Conservation (phyloP, 2,113 vertebrate genomes). For the Otolemur garnettii region DNA sequence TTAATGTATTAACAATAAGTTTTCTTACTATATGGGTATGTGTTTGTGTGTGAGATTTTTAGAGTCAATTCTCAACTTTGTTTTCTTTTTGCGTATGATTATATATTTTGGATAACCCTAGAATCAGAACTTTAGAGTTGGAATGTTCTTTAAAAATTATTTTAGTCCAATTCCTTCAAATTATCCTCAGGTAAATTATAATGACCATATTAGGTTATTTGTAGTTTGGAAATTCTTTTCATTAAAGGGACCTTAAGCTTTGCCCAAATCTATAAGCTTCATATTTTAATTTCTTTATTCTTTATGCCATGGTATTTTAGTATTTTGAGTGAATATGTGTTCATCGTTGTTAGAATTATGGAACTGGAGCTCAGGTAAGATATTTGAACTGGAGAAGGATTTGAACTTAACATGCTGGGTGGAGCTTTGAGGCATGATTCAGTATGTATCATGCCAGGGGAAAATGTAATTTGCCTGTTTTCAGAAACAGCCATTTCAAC, state of each 20-base stretch:
- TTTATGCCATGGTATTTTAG: background rate
- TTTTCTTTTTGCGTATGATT: background rate
- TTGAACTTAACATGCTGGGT: background rate
- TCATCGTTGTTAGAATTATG: background rate
- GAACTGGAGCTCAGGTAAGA: background rate
- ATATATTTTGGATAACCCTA: conserved; percentile 22
- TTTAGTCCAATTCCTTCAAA: background rate
- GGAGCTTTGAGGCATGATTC: background rate
- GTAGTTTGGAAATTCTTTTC: background rate
- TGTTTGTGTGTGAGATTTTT: background rate
- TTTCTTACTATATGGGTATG: background rate
- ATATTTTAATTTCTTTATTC: conserved; percentile 33
- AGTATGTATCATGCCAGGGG: background rate
- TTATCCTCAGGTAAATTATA: background rate
- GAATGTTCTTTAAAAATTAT: background rate
- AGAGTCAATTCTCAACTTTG: background rate
- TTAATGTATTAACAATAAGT: background rate
- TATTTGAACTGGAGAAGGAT: background rate
- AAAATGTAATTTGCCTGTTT: background rate
- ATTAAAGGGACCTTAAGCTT: background rate
- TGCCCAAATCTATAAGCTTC: background rate
- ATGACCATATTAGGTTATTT: background rate
- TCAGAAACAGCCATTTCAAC: conserved; percentile 27
- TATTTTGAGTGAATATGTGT: background rate
- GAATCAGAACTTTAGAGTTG: background rate